A percentile compares a stretch with the other conserved stretches of the same genome.
phyloP scores from a whole-genome alignment of 2,113 vertebrate genomes.

The Ginglymostoma cirratum region DNA sequence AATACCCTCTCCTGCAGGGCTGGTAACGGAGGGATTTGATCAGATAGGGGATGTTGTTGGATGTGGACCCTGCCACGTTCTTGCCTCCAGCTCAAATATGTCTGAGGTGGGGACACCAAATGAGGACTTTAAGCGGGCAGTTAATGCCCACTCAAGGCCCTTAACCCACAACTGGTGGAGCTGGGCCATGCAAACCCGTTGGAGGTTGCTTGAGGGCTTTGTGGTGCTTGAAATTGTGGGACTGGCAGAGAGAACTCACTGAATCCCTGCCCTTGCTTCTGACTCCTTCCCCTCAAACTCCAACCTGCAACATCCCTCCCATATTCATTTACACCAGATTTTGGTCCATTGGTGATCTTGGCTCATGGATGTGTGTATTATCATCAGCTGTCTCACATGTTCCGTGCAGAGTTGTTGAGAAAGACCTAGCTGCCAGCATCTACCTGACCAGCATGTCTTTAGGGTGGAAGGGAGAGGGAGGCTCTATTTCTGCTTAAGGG shows the following conservation, averaged over 20 bases:
- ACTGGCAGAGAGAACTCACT: background rate
- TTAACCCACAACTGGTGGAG: no score
- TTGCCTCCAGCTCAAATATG: no score
- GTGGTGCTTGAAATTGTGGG: background rate
- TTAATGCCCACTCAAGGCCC: no score
- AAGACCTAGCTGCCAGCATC: background rate
- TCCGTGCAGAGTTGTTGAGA: background rate
- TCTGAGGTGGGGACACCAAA: no score
- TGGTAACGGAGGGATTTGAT: no score
- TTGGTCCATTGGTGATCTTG: background rate
- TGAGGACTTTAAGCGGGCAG: no score
- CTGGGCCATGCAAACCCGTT: background rate
- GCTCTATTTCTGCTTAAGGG: no score
- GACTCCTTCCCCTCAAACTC: background rate
- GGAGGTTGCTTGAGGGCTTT: no score
- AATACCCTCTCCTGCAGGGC: no score
- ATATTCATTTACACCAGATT: background rate
- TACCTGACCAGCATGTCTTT: background rate
- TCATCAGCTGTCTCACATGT: background rate
- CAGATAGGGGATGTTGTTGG: no score
- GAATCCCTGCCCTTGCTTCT: background rate
- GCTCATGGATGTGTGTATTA: background rate
- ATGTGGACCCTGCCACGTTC: no score
- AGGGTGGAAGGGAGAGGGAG: no score
- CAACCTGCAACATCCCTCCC: background rate